Evolutionary conservation across 1,140 invertebrate species (phyloP).

Genomic region (Drosophila repletoides): DNA sequence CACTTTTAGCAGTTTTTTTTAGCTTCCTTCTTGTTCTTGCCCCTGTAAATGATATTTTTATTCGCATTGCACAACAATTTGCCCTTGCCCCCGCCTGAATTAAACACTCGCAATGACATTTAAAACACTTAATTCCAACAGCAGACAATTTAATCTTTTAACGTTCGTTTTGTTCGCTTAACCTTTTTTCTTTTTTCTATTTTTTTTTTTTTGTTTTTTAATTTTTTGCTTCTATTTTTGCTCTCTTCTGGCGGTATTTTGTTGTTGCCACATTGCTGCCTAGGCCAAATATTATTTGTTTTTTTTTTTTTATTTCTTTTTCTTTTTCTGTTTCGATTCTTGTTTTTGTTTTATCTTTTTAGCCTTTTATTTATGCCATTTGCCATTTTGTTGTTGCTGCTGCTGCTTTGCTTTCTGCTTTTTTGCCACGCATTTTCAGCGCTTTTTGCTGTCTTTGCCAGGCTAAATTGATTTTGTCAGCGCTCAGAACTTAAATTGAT

Average conservation of each 20-base stretch:
- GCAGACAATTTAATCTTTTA: slow-evolving; percentile 79
- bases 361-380: slow-evolving; percentile 46
- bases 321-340: slow-evolving; percentile 28
- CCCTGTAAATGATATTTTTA: slow-evolving; percentile 47
- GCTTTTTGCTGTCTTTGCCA: slow-evolving; percentile 33
- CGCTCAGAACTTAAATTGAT: slow-evolving; percentile 67
- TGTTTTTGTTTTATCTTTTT: slow-evolving; percentile 40
- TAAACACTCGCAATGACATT: slow-evolving; percentile 78
- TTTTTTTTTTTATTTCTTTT: slow-evolving; percentile 42
- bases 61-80: slow-evolving; percentile 12
- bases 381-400: slow-evolving; percentile 25
- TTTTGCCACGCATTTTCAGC: slow-evolving; percentile 30
- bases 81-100: slow-evolving; percentile 43
- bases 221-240: slow-evolving; percentile 22
- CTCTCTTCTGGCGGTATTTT: too few species aligned
- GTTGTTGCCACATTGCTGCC: slow-evolving; percentile 21
- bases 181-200: slow-evolving; percentile 55
- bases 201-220: slow-evolving; percentile 32
- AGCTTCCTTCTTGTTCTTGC: slow-evolving; percentile 32
- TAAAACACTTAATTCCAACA: slow-evolving; percentile 79
- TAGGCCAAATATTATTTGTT: slow-evolving; percentile 39
- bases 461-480: slow-evolving; percentile 58
- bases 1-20: slow-evolving; percentile 30
- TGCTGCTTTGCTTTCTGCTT: too few species aligned
- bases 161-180: slow-evolving; percentile 74